Percentiles rank a stretch among this genome's conserved stretches.
Conservation (phyloP, 2,797 vertebrate species). For the Muscicapa striata region DNA sequence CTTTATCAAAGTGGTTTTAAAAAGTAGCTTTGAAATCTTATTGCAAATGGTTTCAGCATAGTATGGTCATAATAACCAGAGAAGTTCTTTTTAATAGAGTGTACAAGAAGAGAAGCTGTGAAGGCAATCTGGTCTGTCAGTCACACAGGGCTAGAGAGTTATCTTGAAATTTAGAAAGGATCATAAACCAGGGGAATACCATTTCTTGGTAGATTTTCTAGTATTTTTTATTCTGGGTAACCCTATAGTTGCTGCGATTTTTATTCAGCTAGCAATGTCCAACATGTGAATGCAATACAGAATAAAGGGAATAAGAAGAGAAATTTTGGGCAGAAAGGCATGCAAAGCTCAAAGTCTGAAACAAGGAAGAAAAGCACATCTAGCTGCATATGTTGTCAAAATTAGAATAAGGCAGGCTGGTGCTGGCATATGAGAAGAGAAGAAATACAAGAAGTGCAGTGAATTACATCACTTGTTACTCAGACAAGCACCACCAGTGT, state of each 20-base stretch:
- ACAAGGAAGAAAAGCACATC: background rate
- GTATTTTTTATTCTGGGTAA: background rate
- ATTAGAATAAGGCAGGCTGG: background rate
- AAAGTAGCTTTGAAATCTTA: background rate
- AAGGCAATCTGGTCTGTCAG: background rate
- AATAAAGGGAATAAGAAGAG: background rate
- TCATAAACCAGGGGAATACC: background rate
- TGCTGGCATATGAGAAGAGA: rapidly evolving
- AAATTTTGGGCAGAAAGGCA: background rate
- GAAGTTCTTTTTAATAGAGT: background rate
- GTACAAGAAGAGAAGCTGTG: background rate
- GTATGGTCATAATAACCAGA: background rate
- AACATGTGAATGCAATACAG: background rate
- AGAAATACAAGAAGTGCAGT: background rate
- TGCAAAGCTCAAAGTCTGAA: background rate
- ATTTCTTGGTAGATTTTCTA: background rate
- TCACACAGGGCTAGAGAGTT: background rate
- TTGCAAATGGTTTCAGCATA: background rate
- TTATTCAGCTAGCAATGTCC: background rate
- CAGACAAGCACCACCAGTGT: background rate
- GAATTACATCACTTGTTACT: background rate
- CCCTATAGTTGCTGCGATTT: background rate
- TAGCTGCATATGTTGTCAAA: background rate
- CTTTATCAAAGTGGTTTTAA: background rate
- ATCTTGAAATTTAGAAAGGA: background rate